Base-by-base conservation (phyloP, 2,888 invertebrate species). In the Pachliopta kotzebuea region DNA sequence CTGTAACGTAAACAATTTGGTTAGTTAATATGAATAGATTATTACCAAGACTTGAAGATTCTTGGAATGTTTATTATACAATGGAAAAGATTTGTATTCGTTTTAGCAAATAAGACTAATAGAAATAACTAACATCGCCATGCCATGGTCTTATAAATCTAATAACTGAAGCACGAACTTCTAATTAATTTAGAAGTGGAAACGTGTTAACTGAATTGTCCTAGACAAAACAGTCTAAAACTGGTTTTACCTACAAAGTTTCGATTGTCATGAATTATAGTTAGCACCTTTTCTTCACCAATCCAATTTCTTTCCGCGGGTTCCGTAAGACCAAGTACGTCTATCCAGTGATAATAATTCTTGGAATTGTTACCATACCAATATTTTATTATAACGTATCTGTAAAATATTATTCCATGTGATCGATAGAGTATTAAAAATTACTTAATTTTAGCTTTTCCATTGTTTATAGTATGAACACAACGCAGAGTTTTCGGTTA, bases 301-400 rank as follows among this genome's bases (percentile, higher is more conserved):
- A 93, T 94, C 96, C 96, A 96, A 77, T 95, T 95, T 71, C 96
- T 92, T 67, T 94, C 94, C n/a, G 94, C 92, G 0, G 96, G 96
- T 71, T 95, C 94, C 11, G 92, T 88, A 29, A 96, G 88, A 17
- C 95, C 94, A 21, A 95, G 88, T 0, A 94, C 92, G 67, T 94
- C 94, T 69, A 95, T 94, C 93, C 95, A 95, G 70, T 94, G 94
- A 74, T 94, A 92, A 71, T 95, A 95, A 77, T 95, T 95, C 74
- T 95, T 94, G 0, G 94, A 93, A 78, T 95, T 94, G 76, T 94
- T 93, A 1, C 94, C 94, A 71, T 95, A 96, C 94, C 95, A 96
- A 72, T 96, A 94, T 72, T 96, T 95, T 66, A 96, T 95, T 60
- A 96, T 96, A 0, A 96, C 95, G 73, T 94, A 96, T 26, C 95